Conservation (phyloP, 2,113 vertebrate genomes). For the Periophthalmodon schlosseri region DNA sequence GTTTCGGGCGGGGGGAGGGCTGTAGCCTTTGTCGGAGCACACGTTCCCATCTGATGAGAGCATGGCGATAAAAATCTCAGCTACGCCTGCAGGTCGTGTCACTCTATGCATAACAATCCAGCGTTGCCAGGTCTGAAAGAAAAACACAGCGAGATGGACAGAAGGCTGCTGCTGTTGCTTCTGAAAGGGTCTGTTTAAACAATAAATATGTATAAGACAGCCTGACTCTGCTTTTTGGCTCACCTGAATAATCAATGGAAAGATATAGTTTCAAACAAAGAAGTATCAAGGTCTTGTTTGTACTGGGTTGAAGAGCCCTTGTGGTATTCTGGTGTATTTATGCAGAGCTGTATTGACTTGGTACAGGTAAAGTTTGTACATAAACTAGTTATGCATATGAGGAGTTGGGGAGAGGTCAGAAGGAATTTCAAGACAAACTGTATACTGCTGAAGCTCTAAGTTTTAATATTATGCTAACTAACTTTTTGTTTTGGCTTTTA, state of each 20-base stretch:
- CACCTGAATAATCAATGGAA: slow-evolving; percentile 68
- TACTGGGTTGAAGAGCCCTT: slow-evolving; percentile 39
- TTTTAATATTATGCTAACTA: not conserved
- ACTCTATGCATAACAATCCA: slow-evolving; percentile 74
- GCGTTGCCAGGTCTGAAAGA: slow-evolving; percentile 51
- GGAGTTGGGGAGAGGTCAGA: not conserved
- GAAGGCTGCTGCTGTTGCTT: slow-evolving; percentile 12
- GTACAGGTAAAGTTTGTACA: not conserved
- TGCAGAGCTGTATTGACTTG: not conserved
- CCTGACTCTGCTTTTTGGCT: slow-evolving; percentile 55
- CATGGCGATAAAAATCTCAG: slow-evolving; percentile 73
- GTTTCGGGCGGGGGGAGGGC: slow-evolving; percentile 58
- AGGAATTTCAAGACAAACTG: not conserved
- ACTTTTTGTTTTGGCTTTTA: too few species aligned
- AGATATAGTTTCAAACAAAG: slow-evolving; percentile 53
- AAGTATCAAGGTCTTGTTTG: slow-evolving; percentile 66
- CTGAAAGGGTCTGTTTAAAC: slow-evolving; percentile 32
- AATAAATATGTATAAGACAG: slow-evolving; percentile 69
- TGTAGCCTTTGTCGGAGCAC: slow-evolving; percentile 64
- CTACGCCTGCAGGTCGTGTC: slow-evolving; percentile 71
- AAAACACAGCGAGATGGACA: slow-evolving; percentile 47
- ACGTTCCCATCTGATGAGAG: slow-evolving; percentile 75
- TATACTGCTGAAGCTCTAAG: not conserved
- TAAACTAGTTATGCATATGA: not conserved
- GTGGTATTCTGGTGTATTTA: slow-evolving; percentile 17